phyloP scores from a whole-genome alignment of 2,888 invertebrate genomes.

The Apantesis nais region DNA sequence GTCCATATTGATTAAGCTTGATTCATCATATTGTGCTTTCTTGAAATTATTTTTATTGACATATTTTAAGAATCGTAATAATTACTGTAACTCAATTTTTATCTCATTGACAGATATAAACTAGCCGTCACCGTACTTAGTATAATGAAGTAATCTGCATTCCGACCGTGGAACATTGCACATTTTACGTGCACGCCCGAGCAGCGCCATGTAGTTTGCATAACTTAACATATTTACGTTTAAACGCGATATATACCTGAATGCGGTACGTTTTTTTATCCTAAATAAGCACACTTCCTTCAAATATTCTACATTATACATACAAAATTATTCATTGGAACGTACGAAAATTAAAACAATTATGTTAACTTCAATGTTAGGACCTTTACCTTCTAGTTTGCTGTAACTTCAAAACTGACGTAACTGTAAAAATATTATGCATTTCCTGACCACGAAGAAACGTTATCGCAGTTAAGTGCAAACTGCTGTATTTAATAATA shows the following conservation, averaged over 20 bases:
- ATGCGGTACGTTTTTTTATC: constrained; percentile 27
- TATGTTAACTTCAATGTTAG: constrained; percentile 21
- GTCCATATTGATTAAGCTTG: background rate
- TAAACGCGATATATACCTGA: constrained; percentile 57
- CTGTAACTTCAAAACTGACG: constrained; percentile 32
- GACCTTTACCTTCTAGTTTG: constrained; percentile 23
- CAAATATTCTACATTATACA: background rate
- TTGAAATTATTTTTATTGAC: too few relatives aligned
- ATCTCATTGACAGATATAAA: constrained; percentile 43
- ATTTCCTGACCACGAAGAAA: constrained; percentile 22
- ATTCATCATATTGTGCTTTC: background rate
- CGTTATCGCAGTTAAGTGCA: constrained; percentile 44
- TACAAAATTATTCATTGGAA: constrained; percentile 17
- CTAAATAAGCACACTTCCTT: constrained; percentile 21
- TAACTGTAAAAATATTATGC: constrained; percentile 38
- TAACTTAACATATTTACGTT: constrained; percentile 76
- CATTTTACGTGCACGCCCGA: constrained; percentile 66
- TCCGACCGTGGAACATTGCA: constrained; percentile 57
- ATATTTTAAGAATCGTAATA: too few relatives aligned
- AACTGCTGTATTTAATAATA: constrained; percentile 48
- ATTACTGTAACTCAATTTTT: constrained; percentile 21
- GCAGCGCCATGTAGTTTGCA: constrained; percentile 68
- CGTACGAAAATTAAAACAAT: constrained; percentile 19
- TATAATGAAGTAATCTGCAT: constrained; percentile 70
- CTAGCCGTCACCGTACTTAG: constrained; percentile 46